A percentile compares a stretch with the other conserved stretches of the same genome.
phyloP scores from a whole-genome alignment of 2,797 vertebrate genomes.

The Syngnathus acus region DNA sequence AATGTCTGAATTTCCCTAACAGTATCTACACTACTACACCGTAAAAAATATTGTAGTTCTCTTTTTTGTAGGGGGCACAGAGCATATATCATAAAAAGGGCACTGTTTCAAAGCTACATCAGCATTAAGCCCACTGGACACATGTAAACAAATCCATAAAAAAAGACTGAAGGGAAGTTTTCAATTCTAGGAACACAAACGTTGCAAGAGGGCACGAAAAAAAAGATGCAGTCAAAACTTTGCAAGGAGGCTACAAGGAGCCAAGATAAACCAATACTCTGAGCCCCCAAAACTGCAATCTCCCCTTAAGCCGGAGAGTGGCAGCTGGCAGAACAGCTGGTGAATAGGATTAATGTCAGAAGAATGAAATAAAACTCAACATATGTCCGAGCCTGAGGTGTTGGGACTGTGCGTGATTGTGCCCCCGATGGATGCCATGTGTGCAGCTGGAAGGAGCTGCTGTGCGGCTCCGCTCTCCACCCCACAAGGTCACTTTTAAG shows the following conservation, averaged over 20 bases:
- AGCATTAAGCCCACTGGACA: conserved; percentile 6
- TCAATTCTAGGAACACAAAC: conserved; percentile 53
- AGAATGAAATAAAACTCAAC: conserved; percentile 99
- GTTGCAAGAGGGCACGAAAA: conserved; percentile 35
- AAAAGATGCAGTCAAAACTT: conserved; percentile 70
- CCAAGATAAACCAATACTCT: conserved; percentile 76
- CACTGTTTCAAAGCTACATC: conserved; percentile 30
- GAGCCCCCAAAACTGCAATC: conserved; percentile 97
- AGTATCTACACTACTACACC: neutral
- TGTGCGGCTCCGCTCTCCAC: conserved; percentile 74
- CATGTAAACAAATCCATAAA: conserved; percentile 43
- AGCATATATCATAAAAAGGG: neutral
- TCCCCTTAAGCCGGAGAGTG: conserved; percentile 92
- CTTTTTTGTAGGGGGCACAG: neutral
- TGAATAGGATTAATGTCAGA: conserved; percentile 99
- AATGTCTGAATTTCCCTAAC: neutral
- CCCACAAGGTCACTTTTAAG: conserved; percentile 98
- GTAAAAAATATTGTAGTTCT: neutral
- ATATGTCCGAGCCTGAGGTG: conserved; percentile 99
- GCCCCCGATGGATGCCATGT: conserved; percentile 96
- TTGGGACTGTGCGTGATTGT: conserved; percentile 95
- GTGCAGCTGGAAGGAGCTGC: conserved; percentile 96
- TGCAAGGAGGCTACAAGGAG: conserved; percentile 69
- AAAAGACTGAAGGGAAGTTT: conserved; percentile 24
- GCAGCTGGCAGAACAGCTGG: conserved; percentile 99